phyloP scores from a whole-genome alignment of 2,888 invertebrate species.

The Cryptocheilus praepositus region DNA sequence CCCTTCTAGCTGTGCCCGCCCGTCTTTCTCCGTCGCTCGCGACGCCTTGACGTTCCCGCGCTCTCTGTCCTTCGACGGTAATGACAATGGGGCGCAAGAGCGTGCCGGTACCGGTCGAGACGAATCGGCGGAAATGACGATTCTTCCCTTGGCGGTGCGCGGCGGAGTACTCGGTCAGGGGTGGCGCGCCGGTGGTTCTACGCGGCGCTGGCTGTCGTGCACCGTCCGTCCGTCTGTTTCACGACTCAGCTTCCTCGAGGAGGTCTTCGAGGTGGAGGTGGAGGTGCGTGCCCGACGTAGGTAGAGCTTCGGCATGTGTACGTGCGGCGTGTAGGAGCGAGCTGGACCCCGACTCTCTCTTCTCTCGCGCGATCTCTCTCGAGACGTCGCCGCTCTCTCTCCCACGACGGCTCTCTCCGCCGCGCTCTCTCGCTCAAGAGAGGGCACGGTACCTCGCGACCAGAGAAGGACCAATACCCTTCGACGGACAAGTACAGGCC shows the following conservation, averaged over 20 bases:
- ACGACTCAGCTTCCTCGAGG: conserved; percentile 7
- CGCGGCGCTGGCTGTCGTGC: conserved; percentile 20
- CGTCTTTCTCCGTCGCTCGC: conserved; percentile 1
- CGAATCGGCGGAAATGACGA: conserved; percentile 3
- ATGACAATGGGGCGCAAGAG: background rate
- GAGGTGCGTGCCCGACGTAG: background rate
- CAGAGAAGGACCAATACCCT: conserved; percentile 62
- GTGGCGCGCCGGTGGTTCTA: conserved; percentile 18
- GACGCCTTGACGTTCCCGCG: background rate
- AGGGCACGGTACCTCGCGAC: conserved; percentile 29
- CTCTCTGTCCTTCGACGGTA: background rate
- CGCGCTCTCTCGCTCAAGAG: background rate
- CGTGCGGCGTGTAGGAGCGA: background rate
- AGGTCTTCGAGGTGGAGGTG: conserved; percentile 21
- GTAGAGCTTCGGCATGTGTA: too few relatives aligned
- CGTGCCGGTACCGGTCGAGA: conserved; percentile 1
- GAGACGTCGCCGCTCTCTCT: background rate
- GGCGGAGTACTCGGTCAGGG: background rate
- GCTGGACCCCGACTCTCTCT: background rate
- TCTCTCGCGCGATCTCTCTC: too few relatives aligned
- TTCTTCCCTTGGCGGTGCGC: too few relatives aligned
- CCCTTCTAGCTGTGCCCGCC: background rate
- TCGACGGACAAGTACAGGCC: conserved; percentile 70
- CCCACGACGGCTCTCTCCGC: conserved; percentile 10
- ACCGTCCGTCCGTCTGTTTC: conserved; percentile 9